Evolutionary conservation across 2,888 invertebrate genomes (phyloP), one percentile per base, ranked within the genome.

Genomic region (Diadromus collaris): DNA sequence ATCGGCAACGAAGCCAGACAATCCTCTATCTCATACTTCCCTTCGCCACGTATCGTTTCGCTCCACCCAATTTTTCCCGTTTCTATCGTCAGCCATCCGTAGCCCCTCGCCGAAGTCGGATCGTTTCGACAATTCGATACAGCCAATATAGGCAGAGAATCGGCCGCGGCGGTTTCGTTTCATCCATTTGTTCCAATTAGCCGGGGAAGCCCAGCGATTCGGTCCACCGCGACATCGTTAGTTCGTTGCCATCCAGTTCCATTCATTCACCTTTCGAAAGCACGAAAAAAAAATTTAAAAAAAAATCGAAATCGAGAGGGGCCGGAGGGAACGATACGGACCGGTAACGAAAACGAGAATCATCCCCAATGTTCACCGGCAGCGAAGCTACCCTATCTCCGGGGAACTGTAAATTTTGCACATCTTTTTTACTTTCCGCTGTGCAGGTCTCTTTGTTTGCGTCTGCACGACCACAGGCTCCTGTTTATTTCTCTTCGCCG

Each of bases 171-270:
- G 67, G 69, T 71, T 76, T 74, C 70, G 80, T 81, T 76, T 65
- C 68, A 29, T 64, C 76, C 79, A 79, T 83, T 83, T 82, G 82
- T 83, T 83, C 82, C 83, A 83, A 83, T 83, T 80, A 81, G 76
- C 19, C 44, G 32, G 76, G 58, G 72, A 70, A 74, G 54, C 61
- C n/a, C 32, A 10, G 32, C 70, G 81, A 83, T 83, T 83, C 78
- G 79, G 74, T 58, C 48, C 68, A 51, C 75, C 80, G 63, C 70
- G 79, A 80, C 76, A 60, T 78, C 76, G 75, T 79, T 83, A 76
- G 58, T 19, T 6, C 46, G 29, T 46, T 19, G 48, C 19, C n/a
- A 9, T 64, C 46, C 29, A n/a, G 13, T 21, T 13, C 32, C 32
- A 34, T 19, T 32, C 29, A 21, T 19, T 44, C 27, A 19, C 44